Percentiles rank a stretch among this genome's conserved stretches.
Evolutionary conservation across 2,113 vertebrate genomes (phyloP).

Genomic region (Marcusenius ussheri): DNA sequence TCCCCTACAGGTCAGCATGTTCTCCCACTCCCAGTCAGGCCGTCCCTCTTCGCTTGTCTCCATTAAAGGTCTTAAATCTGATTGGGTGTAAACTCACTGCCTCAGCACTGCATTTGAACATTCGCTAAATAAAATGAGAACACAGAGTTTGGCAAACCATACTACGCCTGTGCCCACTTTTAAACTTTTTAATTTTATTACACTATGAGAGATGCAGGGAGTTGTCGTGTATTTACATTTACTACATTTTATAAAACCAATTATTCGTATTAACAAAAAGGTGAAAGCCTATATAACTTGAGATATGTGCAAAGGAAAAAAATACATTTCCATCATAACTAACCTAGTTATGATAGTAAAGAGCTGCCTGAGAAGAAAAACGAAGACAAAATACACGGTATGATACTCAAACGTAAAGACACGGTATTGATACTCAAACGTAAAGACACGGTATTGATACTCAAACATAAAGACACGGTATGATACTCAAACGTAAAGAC

Average conservation of each 20-base stretch:
- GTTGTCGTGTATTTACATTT: background rate
- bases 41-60: background rate
- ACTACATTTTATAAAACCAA: background rate
- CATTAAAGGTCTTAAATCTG: background rate
- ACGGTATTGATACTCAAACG: background rate
- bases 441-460: too few species aligned
- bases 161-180: background rate
- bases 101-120: background rate
- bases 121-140: background rate
- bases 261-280: slow-evolving; percentile 1
- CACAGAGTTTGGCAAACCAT: background rate
- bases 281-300: background rate
- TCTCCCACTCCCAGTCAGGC: background rate
- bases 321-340: slow-evolving; percentile 27
- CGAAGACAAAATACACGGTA: slow-evolving; percentile 26
- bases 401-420: background rate
- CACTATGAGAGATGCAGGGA: background rate
- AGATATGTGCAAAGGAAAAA: slow-evolving; percentile 25
- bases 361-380: slow-evolving; percentile 44
- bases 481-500: background rate
- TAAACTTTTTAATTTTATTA: background rate
- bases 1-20: background rate
- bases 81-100: background rate
- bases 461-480: slow-evolving; percentile 3
- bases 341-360: slow-evolving; percentile 29